Conservation (phyloP, 2,888 invertebrate species). For the Seira musarum region DNA sequence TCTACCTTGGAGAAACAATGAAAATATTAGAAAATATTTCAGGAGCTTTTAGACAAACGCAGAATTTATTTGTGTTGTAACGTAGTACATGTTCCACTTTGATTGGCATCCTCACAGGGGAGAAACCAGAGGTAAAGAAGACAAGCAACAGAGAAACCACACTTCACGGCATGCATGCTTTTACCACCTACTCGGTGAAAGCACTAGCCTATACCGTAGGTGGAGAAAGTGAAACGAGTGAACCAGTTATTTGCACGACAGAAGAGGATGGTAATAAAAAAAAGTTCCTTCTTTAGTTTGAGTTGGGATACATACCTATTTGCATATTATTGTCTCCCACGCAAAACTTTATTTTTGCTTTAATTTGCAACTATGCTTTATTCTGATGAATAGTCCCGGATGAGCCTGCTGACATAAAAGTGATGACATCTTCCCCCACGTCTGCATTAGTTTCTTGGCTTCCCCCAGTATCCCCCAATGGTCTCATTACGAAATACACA, state of each 20-base stretch:
- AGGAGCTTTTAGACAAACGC: no score
- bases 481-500: slow-evolving; percentile 72
- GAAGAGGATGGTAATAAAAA: slow-evolving; percentile 73
- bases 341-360: neutral
- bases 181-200: slow-evolving; percentile 74
- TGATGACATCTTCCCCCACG: slow-evolving; percentile 71
- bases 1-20: no score
- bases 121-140: slow-evolving; percentile 69
- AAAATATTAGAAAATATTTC: no score
- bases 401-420: slow-evolving; percentile 72
- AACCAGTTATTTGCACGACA: slow-evolving; percentile 72
- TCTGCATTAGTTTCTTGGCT: slow-evolving; percentile 73
- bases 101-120: slow-evolving; percentile 44
- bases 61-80: no score
- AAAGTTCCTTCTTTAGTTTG: slow-evolving; percentile 20
- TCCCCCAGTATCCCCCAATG: slow-evolving; percentile 72
- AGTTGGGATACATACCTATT: neutral
- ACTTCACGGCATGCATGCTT: slow-evolving; percentile 72
- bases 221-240: slow-evolving; percentile 73
- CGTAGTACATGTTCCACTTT: no score
- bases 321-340: slow-evolving; percentile 27
- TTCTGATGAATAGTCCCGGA: slow-evolving; percentile 71
- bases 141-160: slow-evolving; percentile 70
- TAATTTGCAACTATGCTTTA: neutral
- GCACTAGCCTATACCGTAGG: slow-evolving; percentile 73